Evolutionary conservation across 37 sponge, comb jelly and placozoan species (phyloP).

Genomic region (Cladorhizidae sp.): DNA sequence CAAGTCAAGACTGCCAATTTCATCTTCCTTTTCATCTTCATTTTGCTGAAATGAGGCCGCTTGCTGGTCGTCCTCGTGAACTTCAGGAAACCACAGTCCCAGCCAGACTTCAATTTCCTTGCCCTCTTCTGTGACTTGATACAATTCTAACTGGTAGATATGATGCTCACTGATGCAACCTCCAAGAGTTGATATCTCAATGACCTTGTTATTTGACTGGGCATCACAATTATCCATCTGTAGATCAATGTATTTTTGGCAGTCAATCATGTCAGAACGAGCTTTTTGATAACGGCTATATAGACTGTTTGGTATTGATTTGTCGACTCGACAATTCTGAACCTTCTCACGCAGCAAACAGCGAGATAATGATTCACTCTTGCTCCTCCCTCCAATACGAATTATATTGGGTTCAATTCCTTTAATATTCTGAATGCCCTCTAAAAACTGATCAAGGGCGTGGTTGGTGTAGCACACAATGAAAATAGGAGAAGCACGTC

Average conservation of each 20-base stretch:
- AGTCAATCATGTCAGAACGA: background rate
- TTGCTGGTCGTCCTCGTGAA: conserved; percentile 2
- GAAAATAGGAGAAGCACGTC: conserved; percentile 69
- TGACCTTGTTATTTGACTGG: background rate
- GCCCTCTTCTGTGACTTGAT: conserved; percentile 8
- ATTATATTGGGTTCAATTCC: conserved; percentile 55
- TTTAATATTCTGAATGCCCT: conserved; percentile 37
- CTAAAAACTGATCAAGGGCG: conserved; percentile 95
- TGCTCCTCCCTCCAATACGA: conserved; percentile 87
- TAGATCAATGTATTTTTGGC: background rate
- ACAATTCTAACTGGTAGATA: background rate
- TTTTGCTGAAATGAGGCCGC: background rate
- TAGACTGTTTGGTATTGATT: conserved; percentile 1
- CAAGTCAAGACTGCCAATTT: background rate
- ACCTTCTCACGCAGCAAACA: conserved; percentile 42
- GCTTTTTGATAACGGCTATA: background rate
- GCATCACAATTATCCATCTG: background rate
- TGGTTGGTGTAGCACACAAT: conserved; percentile 96
- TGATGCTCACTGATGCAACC: conserved; percentile 6
- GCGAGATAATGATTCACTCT: conserved; percentile 65
- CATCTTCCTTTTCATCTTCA: background rate
- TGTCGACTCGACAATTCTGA: background rate
- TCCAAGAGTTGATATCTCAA: background rate
- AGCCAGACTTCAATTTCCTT: conserved; percentile 70
- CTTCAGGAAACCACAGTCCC: conserved; percentile 46